Conservation (phyloP, 1,140 invertebrate genomes). For the Mesaphorura yosii region DNA sequence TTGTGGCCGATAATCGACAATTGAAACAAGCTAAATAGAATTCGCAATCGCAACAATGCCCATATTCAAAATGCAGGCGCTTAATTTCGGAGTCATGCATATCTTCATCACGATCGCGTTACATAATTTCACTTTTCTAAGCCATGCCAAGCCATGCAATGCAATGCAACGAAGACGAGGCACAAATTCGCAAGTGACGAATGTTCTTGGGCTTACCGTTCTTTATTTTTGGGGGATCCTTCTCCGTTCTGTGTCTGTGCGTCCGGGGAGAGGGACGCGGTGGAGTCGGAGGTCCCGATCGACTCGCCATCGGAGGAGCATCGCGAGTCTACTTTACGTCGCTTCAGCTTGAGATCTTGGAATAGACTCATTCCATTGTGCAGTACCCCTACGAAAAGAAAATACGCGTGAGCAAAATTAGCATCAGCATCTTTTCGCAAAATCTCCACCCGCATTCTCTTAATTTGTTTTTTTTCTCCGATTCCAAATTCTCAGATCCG, state of each 20-base stretch:
- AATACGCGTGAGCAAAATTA: conserved; percentile 5
- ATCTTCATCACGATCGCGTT: neutral
- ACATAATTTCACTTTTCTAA: too few species aligned
- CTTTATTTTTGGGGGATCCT: conserved; percentile 30
- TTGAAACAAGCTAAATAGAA: too few species aligned
- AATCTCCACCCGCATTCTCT: conserved; percentile 6
- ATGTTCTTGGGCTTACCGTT: conserved; percentile 28
- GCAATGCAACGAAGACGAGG: neutral
- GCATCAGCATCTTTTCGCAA: neutral
- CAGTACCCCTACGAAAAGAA: conserved; percentile 22
- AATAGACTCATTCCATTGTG: conserved; percentile 77
- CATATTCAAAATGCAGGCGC: too few species aligned
- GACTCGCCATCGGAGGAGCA: conserved; percentile 83
- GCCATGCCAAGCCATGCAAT: neutral
- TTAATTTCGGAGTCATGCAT: too few species aligned
- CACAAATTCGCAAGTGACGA: neutral
- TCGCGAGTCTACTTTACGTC: conserved; percentile 89
- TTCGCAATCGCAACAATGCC: too few species aligned
- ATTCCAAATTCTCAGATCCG: neutral
- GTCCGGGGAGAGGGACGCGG: conserved; percentile 28
- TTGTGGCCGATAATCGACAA: too few species aligned
- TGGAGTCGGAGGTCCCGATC: conserved; percentile 30
- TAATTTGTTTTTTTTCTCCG: neutral
- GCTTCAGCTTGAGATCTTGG: conserved; percentile 94
- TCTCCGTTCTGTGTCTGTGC: conserved; percentile 15